phyloP scores from a whole-genome alignment of 1,140 invertebrate species.

The Lepidurus arcticus region DNA sequence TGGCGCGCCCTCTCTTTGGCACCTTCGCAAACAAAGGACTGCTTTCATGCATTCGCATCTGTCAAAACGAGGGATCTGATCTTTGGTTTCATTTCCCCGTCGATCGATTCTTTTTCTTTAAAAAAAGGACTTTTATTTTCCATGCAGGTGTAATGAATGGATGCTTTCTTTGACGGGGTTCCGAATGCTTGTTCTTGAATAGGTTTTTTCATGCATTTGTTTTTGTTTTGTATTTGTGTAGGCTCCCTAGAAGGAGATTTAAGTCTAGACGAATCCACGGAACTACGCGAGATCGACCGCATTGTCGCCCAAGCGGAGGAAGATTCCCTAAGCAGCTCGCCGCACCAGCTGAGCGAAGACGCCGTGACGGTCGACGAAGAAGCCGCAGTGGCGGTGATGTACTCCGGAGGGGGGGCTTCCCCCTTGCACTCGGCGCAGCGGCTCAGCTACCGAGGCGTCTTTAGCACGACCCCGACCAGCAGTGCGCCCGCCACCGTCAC shows the following conservation, averaged over 20 bases:
- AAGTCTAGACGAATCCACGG: not conserved
- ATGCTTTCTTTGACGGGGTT: not conserved
- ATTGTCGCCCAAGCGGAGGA: conserved; percentile 1
- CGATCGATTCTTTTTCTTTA: not conserved
- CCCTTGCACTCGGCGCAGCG: conserved; percentile 50
- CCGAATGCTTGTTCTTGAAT: conserved; percentile 11
- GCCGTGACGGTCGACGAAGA: not conserved
- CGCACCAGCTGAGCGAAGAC: not conserved
- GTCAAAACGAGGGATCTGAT: conserved; percentile 22
- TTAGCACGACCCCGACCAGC: conserved; percentile 56
- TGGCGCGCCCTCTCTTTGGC: too few relatives aligned
- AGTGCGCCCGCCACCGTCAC: conserved; percentile 38
- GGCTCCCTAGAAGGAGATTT: not conserved
- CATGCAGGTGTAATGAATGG: not conserved
- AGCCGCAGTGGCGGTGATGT: not conserved
- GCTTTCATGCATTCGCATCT: not conserved
- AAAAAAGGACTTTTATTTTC: not conserved
- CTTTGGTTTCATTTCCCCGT: not conserved
- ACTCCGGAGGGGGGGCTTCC: conserved; percentile 41
- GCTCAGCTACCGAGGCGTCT: conserved; percentile 63
- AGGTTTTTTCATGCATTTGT: not conserved
- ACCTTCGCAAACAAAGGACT: too few relatives aligned
- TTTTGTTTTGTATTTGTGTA: conserved; percentile 17
- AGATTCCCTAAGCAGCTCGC: not conserved
- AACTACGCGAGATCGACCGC: not conserved